Conservation (phyloP, 2,797 vertebrate genomes). For the Acrocephalus scirpaceus region DNA sequence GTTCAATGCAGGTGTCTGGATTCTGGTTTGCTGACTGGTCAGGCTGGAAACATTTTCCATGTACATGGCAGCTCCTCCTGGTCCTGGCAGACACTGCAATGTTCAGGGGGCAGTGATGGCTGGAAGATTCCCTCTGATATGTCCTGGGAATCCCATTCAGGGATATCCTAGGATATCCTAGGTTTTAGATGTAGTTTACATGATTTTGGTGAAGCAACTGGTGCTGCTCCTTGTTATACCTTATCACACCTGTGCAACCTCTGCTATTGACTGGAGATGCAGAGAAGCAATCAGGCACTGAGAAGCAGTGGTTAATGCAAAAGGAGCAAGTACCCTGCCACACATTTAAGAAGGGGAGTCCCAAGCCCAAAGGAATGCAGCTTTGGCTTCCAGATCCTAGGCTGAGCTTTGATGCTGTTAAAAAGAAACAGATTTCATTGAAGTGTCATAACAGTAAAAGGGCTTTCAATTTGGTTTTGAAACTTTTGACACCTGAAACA, state of each 20-base stretch:
- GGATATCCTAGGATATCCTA: no score
- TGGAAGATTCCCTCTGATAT: background rate
- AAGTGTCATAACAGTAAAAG: background rate
- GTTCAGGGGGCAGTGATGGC: background rate
- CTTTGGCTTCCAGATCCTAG: background rate
- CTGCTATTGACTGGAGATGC: background rate
- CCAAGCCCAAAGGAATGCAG: background rate
- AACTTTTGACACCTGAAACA: background rate
- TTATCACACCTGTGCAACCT: background rate
- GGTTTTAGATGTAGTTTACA: background rate
- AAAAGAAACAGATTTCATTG: background rate
- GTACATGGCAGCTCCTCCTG: background rate
- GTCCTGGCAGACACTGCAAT: background rate
- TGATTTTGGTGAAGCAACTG: background rate
- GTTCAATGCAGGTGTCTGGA: fast-evolving
- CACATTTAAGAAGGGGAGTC: background rate
- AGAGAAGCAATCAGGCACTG: background rate
- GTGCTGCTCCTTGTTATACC: background rate
- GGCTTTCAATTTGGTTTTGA: background rate
- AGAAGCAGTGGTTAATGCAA: background rate
- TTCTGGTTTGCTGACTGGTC: background rate
- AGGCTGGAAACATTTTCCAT: background rate
- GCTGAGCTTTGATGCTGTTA: background rate
- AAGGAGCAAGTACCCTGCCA: background rate
- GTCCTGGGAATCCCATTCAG: background rate